These are phyloP conservation scores for Pharmacophagus antenor DNA, from an alignment of 2,888 invertebrate genomes.

Conservation along the genomic window DNA sequence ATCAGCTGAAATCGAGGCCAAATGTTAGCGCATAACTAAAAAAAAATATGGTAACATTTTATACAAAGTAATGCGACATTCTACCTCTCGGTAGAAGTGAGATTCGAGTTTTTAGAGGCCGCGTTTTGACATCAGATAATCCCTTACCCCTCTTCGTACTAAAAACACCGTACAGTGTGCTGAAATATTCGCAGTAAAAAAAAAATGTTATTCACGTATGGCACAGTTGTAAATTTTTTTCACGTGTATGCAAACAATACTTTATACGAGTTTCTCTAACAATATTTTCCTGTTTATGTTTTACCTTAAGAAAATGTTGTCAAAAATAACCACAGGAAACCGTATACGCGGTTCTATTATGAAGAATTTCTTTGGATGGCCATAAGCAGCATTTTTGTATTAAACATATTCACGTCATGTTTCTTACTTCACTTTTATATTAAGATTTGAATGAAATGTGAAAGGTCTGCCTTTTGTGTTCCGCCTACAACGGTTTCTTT, in stretches of 20 bases:
- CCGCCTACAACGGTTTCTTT: not conserved
- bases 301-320: constrained; percentile 2
- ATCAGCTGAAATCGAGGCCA: too few relatives aligned
- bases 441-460: constrained; percentile 1
- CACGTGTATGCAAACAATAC: not conserved
- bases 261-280: not conserved
- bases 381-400: not conserved
- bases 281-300: constrained; percentile 4
- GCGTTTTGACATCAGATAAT: too few relatives aligned
- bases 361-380: not conserved
- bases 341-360: not conserved
- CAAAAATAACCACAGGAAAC: not conserved
- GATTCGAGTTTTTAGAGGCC: too few relatives aligned
- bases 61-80: too few relatives aligned
- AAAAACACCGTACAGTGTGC: not conserved
- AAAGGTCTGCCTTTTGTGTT: not conserved
- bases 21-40: too few relatives aligned
- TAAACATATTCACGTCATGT: constrained; percentile 7
- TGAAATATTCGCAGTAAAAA: not conserved
- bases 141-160: not conserved
- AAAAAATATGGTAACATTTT: too few relatives aligned
- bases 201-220: not conserved
- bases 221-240: not conserved
- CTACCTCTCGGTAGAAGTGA: too few relatives aligned
- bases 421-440: constrained; percentile 3